Evolutionary conservation across 2,888 invertebrate genomes (phyloP).

Genomic region (Microplitis deprimator): DNA sequence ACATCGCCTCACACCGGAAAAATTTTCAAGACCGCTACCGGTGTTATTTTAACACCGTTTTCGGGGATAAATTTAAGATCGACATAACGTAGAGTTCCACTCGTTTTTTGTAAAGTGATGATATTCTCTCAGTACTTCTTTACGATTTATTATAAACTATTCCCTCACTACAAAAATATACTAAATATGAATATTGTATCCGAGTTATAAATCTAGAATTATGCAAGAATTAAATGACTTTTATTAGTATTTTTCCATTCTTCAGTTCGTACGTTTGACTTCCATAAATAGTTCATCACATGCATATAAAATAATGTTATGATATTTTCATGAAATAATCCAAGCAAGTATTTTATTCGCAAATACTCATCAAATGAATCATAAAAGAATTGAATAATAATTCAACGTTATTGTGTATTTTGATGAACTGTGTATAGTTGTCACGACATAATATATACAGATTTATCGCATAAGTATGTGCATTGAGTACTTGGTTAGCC

Average conservation of each 20-base stretch:
- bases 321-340: slow-evolving; percentile 8
- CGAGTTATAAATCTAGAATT: slow-evolving; percentile 1
- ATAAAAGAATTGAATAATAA: slow-evolving; percentile 55
- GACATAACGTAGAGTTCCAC: no score
- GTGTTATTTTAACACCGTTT: no score
- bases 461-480: slow-evolving; percentile 38
- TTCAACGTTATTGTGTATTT: slow-evolving; percentile 53
- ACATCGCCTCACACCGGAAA: no score
- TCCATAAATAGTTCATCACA: not conserved
- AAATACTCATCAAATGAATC: slow-evolving; percentile 34
- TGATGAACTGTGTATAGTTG: slow-evolving; percentile 43
- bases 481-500: not conserved
- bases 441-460: slow-evolving; percentile 46
- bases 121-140: not conserved
- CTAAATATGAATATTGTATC: slow-evolving; percentile 1
- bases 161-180: not conserved
- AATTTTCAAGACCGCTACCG: no score
- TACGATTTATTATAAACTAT: not conserved
- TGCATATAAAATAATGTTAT: not conserved
- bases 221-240: not conserved
- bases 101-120: no score
- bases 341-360: slow-evolving; percentile 17
- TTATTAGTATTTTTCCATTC: slow-evolving; percentile 3
- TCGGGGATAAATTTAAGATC: no score
- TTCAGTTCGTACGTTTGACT: not conserved